Evolutionary conservation across 2,888 invertebrate genomes (phyloP).

Genomic region (Malacosoma neustria): DNA sequence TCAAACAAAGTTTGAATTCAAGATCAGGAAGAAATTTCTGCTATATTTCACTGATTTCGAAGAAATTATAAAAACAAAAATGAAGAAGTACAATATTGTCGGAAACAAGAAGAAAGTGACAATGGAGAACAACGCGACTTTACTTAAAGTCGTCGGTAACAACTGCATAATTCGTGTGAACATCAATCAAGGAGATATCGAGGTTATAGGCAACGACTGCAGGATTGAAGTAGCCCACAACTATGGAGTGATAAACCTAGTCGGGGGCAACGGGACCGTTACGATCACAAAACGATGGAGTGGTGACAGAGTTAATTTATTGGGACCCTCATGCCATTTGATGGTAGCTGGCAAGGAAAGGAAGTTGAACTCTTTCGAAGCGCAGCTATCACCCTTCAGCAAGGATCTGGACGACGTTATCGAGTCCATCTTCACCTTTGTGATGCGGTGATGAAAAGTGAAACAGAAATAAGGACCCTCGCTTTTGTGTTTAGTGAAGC

Average conservation of each 20-base stretch:
- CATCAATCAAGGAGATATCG: conserved; percentile 55
- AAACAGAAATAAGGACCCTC: conserved; percentile 12
- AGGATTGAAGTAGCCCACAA: conserved; percentile 51
- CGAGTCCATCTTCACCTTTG: conserved; percentile 62
- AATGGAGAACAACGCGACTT: conserved; percentile 52
- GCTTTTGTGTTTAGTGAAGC: conserved; percentile 21
- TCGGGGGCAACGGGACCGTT: conserved; percentile 53
- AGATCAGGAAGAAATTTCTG: no score
- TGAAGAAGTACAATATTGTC: conserved; percentile 62
- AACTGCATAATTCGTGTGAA: conserved; percentile 51
- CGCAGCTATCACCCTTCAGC: conserved; percentile 62
- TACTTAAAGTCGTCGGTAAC: conserved; percentile 58
- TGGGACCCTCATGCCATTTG: conserved; percentile 46
- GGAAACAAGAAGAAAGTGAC: conserved; percentile 70
- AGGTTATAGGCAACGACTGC: conserved; percentile 64
- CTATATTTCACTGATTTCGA: no score
- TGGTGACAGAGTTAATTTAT: conserved; percentile 49
- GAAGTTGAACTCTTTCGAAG: conserved; percentile 40
- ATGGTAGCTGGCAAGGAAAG: conserved; percentile 56
- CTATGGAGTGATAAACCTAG: conserved; percentile 48
- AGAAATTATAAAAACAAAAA: conserved; percentile 33
- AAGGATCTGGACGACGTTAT: conserved; percentile 64
- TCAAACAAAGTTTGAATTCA: no score
- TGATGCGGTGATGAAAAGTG: conserved; percentile 50
- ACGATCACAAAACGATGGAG: conserved; percentile 42